phyloP scores from a whole-genome alignment of 2,797 vertebrate species.

The Pempheris klunzingeri region DNA sequence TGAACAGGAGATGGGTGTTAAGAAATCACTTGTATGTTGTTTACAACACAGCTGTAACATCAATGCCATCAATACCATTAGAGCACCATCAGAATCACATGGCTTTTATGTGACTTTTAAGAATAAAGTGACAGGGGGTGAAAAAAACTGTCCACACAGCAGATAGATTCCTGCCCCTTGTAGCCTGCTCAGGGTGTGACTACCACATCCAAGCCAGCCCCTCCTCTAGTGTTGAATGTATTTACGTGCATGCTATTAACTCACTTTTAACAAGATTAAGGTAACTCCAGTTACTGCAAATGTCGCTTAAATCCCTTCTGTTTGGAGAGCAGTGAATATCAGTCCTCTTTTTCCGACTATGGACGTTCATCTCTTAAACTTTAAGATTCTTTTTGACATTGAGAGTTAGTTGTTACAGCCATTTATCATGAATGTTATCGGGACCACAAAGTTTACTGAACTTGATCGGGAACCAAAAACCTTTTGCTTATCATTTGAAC shows the following conservation, averaged over 20 bases:
- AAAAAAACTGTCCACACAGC: neutral
- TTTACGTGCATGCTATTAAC: conserved; percentile 12
- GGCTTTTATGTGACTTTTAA: neutral
- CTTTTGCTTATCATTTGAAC: conserved; percentile 42
- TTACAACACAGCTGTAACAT: neutral
- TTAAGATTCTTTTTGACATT: neutral
- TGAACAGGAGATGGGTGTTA: neutral
- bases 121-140: neutral
- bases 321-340: neutral
- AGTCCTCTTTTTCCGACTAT: neutral
- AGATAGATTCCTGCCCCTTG: neutral
- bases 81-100: neutral
- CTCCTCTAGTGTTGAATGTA: neutral
- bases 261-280: neutral
- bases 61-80: neutral
- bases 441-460: conserved; percentile 20
- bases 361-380: neutral
- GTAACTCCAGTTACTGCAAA: neutral
- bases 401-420: neutral
- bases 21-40: conserved; percentile 1
- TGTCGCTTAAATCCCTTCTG: conserved; percentile 4
- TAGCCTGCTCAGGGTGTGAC: conserved; percentile 1
- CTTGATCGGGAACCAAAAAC: conserved; percentile 36
- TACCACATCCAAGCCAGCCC: neutral
- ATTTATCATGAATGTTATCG: neutral